Conservation (phyloP, 1,140 invertebrate genomes). For the Psix sp. region DNA sequence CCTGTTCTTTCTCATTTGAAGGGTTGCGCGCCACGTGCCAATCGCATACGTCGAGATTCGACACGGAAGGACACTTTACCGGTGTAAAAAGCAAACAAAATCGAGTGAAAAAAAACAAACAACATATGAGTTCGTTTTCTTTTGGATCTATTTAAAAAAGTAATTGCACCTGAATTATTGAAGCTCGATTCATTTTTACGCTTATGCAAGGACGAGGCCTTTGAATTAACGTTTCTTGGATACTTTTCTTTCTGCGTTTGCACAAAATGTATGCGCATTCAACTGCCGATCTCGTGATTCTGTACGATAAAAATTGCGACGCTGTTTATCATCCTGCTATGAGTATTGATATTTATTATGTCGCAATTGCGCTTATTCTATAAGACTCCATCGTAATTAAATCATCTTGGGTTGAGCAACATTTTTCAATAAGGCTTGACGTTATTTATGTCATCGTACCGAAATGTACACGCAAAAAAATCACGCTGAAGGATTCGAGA, state of each 20-base stretch:
- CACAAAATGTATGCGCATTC: conserved; percentile 53
- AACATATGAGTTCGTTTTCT: neutral
- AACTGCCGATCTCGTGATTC: conserved; percentile 50
- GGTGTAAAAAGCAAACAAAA: conserved; percentile 1
- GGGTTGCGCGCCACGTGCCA: conserved; percentile 64
- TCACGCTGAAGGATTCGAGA: conserved; percentile 3
- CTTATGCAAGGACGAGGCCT: conserved; percentile 39
- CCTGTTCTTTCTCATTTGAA: conserved; percentile 43
- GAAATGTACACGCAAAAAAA: conserved; percentile 25
- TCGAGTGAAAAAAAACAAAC: neutral
- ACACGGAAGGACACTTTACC: conserved; percentile 34
- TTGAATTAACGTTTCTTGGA: conserved; percentile 54
- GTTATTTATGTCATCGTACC: conserved; percentile 46
- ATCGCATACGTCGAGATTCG: conserved; percentile 24
- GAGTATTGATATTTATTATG: conserved; percentile 51
- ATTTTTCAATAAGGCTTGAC: conserved; percentile 54
- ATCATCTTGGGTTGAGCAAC: conserved; percentile 45
- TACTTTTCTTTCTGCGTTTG: conserved; percentile 50
- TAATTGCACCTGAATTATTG: conserved; percentile 29
- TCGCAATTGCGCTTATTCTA: conserved; percentile 46
- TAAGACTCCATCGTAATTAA: conserved; percentile 42
- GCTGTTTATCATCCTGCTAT: conserved; percentile 42
- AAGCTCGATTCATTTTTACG: conserved; percentile 23
- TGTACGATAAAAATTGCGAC: conserved; percentile 53
- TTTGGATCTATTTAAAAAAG: neutral